Base-by-base conservation (phyloP, 1,140 invertebrate species). In the Whitmania pigra region DNA sequence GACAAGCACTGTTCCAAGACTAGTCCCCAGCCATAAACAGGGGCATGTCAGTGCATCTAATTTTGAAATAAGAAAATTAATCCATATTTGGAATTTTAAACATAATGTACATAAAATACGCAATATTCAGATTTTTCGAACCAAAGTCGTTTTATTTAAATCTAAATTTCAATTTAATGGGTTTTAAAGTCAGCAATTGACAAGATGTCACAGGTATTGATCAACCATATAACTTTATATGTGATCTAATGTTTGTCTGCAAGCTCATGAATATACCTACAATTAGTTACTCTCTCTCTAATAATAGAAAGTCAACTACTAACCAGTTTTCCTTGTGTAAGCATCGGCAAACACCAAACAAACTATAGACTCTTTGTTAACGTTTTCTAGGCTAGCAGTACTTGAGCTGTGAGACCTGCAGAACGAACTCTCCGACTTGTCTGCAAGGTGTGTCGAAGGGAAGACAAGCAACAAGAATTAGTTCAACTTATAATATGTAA, bases 321-420 rank as follows among this genome's bases (percentile, higher is more conserved):
- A 83, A 94, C 93, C 93, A 84, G 88, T 90, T 86, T 93, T 94
- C 82, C 90, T 91, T 71, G 90, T 89, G 83, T 92, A 97, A 76
- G 93, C 93, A 84, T 97, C 94, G 78, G 91, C 92, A 85, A 97
- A 97, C 76, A 89, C 88, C 82, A 97, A 87, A 85, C 91, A 95
- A 84, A 93, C 92, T 79, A 98, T 90, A 80, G 93, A 90, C 86
- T 97, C 94, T 77, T 90, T 90, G 77, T 88, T 89, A 83, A 95
- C 94, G 85, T 94, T 95, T 84, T 97, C 94, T 80, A 97, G 85
- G 83, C 93, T 96, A 75, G 92, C 94, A 88, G 95, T 94, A 84
- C 91, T 94, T 80, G 92, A 95, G 82, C 92, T 94, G 78, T 93
- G 87, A 77, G 93, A 96, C 81, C 93, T 87, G 79, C 93, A 93